phyloP scores from a whole-genome alignment of 2,113 vertebrate genomes.

The Anseranas semipalmata region DNA sequence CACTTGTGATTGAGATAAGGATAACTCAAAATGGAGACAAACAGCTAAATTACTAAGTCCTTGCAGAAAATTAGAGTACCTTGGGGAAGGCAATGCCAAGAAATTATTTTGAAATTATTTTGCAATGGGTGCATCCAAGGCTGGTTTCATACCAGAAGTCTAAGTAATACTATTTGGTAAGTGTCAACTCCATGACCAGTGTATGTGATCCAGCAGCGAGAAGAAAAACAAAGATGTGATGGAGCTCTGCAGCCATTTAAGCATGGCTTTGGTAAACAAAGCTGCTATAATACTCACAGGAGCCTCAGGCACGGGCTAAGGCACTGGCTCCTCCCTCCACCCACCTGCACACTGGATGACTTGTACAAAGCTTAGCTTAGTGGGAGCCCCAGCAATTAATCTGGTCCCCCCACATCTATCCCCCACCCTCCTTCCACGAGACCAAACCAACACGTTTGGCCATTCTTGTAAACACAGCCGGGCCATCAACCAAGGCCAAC shows the following conservation, averaged over 20 bases:
- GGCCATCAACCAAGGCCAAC: background rate
- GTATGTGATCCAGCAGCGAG: background rate
- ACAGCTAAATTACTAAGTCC: background rate
- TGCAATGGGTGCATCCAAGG: background rate
- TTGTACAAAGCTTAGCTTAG: slow-evolving; percentile 11
- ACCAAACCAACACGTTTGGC: background rate
- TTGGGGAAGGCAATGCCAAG: background rate
- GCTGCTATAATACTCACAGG: background rate
- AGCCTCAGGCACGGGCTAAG: slow-evolving; percentile 15
- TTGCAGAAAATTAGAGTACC: slow-evolving; percentile 15
- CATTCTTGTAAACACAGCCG: background rate
- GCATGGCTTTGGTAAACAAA: slow-evolving; percentile 37
- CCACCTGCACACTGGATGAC: slow-evolving; percentile 26
- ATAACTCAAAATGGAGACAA: background rate
- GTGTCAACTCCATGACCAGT: slow-evolving; percentile 8
- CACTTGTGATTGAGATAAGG: background rate
- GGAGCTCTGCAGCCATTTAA: slow-evolving; percentile 24
- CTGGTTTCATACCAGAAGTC: slow-evolving; percentile 17
- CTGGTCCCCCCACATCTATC: background rate
- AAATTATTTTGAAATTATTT: slow-evolving; percentile 30
- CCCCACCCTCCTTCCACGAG: background rate
- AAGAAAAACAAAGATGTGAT: slow-evolving; percentile 50
- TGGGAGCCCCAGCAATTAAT: background rate
- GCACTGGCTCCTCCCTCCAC: slow-evolving; percentile 40
- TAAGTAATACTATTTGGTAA: slow-evolving; percentile 18